phyloP scores from a whole-genome alignment of 2,113 vertebrate genomes.

The Poeciliopsis occidentalis region DNA sequence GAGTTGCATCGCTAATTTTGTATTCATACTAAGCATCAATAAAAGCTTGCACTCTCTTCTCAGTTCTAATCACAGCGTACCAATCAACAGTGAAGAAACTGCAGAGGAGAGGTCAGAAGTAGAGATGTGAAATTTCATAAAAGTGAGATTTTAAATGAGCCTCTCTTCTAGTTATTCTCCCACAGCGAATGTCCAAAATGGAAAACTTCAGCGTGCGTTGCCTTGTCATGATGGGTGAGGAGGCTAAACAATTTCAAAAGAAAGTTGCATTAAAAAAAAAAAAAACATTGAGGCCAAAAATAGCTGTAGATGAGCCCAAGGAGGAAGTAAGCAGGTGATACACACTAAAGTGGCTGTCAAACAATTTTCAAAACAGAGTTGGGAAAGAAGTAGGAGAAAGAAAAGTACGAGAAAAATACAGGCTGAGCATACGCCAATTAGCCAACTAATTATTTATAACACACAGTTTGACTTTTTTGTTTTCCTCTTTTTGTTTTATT shows the following conservation, averaged over 20 bases:
- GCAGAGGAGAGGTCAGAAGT: slow-evolving; percentile 65
- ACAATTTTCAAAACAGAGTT: slow-evolving; percentile 1
- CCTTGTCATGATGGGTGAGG: slow-evolving; percentile 24
- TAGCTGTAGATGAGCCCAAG: slow-evolving; percentile 21
- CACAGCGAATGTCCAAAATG: slow-evolving; percentile 50
- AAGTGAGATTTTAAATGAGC: slow-evolving; percentile 60
- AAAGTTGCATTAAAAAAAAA: background rate
- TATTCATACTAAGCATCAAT: slow-evolving; percentile 54
- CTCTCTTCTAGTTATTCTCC: slow-evolving; percentile 49
- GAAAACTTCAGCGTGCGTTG: slow-evolving; percentile 43
- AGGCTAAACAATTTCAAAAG: slow-evolving; percentile 46
- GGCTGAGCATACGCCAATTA: background rate
- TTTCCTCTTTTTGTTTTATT: background rate
- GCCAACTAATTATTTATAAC: background rate
- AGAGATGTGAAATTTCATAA: slow-evolving; percentile 55
- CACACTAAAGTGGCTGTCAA: slow-evolving; percentile 19
- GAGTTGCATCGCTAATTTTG: slow-evolving; percentile 66
- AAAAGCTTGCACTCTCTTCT: slow-evolving; percentile 50
- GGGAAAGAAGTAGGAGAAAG: background rate
- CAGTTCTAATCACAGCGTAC: slow-evolving; percentile 51
- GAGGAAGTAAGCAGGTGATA: slow-evolving; percentile 27
- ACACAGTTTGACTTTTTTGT: background rate
- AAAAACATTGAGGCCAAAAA: slow-evolving; percentile 24
- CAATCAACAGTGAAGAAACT: slow-evolving; percentile 46
- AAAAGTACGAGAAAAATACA: background rate